These are phyloP conservation scores for Pollenia angustigena DNA, from an alignment of 2,888 invertebrate genomes.

Conservation along the genomic window DNA sequence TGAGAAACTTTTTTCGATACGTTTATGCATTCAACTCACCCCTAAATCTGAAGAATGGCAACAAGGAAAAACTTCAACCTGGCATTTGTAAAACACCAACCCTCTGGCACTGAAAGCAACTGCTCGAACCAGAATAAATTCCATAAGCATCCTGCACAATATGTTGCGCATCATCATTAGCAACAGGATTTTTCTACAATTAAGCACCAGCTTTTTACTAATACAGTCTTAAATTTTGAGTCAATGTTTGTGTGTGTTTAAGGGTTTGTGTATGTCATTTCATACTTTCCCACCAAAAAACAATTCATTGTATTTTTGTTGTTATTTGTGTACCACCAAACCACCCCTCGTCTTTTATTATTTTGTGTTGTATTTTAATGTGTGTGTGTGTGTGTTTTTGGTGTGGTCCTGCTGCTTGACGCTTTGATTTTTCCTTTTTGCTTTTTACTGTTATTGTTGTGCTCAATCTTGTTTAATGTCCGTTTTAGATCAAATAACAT, in stretches of 20 bases:
- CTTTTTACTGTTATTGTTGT: constrained; percentile 43
- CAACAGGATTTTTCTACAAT: constrained; percentile 71
- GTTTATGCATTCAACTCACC: constrained; percentile 54
- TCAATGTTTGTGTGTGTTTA: constrained; percentile 8
- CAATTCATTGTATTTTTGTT: constrained; percentile 20
- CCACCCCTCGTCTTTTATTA: constrained; percentile 47
- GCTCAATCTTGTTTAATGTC: constrained; percentile 66
- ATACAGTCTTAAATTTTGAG: not conserved
- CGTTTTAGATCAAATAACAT: constrained; percentile 73
- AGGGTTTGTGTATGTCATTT: constrained; percentile 22
- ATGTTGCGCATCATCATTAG: constrained; percentile 75
- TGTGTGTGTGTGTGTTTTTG: constrained; percentile 15
- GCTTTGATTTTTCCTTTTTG: constrained; percentile 68
- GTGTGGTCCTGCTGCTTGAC: constrained; percentile 72
- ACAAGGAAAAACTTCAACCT: constrained; percentile 66
- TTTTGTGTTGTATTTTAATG: not conserved
- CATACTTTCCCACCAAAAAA: constrained; percentile 68
- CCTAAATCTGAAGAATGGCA: constrained; percentile 43
- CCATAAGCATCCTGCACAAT: constrained; percentile 64
- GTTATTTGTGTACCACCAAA: constrained; percentile 45
- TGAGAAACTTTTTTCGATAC: constrained; percentile 61
- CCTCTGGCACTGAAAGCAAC: constrained; percentile 47
- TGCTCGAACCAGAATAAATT: constrained; percentile 21
- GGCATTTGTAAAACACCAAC: constrained; percentile 61
- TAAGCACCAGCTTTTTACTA: constrained; percentile 68